Base-by-base conservation (phyloP, 1,140 invertebrate genomes). In the Zaprionus kolodkinae region DNA sequence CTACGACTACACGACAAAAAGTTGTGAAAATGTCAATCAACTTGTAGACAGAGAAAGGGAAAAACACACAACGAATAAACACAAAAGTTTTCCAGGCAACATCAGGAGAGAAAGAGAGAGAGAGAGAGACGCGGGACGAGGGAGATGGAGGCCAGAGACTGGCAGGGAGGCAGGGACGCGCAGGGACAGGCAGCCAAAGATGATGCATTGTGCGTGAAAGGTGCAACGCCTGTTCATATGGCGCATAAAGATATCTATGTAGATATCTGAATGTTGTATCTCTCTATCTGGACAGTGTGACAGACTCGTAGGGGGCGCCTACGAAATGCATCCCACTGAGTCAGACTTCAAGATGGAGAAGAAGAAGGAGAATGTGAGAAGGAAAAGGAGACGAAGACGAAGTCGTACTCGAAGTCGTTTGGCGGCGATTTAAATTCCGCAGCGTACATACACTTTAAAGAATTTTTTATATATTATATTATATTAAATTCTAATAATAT, bases 11-110 rank as follows among this genome's bases (percentile, higher is more conserved):
- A 91, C 70, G 89, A 81, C 86, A 82, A 91, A 91, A 88, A 91
- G 61, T 91, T 91, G 88, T 91, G 80, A 88, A 91, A 91, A 91
- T 91, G 87, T 91, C 88, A 91, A 91, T 91, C 88, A 91, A 91
- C 64, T 84, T 88, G 74, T 69, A 88, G 72, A 81, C 59, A 76
- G n/a, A 76, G 61, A 62, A 73, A 45, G 40, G 40, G 40, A 35
- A 62, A 40, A 55, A 15, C 62, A 27, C 30, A 27, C 67, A 54
- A 73, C 48, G 73, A 67, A 50, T 50, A 76, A 54, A 83, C 57
- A 80, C 82, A 86, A 77, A 87, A 88, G 71, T 88, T 88, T 84
- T 89, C 72, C 86, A 88, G 80, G 79, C 68, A 65, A 11, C 38
- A 40, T 12, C 38, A 13, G 40, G 10, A 11, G 36, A 35, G 33